Evolutionary conservation across 2,888 invertebrate species (phyloP).

Genomic region (Dione juno): DNA sequence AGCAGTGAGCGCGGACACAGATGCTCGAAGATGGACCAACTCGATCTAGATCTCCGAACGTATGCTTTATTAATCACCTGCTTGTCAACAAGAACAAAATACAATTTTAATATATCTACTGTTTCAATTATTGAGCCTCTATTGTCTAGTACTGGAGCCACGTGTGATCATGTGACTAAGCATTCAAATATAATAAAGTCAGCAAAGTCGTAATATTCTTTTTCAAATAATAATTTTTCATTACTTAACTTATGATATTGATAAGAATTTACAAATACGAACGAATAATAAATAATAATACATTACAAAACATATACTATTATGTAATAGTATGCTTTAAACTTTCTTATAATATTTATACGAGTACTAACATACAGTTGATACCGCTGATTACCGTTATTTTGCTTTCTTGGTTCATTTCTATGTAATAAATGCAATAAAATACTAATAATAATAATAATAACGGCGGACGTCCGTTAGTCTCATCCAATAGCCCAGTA

Average conservation of each 20-base stretch:
- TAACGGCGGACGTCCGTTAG: too few relatives aligned
- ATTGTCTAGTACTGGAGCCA: neutral
- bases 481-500: too few relatives aligned
- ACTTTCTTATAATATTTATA: too few relatives aligned
- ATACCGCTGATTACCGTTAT: too few relatives aligned
- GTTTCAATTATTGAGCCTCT: neutral
- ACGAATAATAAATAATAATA: neutral
- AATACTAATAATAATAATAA: too few relatives aligned
- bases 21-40: constrained; percentile 30
- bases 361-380: too few relatives aligned
- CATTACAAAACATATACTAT: too few relatives aligned
- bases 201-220: too few relatives aligned
- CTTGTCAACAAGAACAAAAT: constrained; percentile 21
- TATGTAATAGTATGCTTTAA: too few relatives aligned
- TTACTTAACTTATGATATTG: neutral
- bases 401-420: too few relatives aligned
- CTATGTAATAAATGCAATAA: too few relatives aligned
- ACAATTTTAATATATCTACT: constrained; percentile 25
- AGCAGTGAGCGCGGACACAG: neutral
- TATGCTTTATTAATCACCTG: constrained; percentile 31
- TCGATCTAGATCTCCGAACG: constrained; percentile 38
- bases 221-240: neutral
- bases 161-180: neutral
- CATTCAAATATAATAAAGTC: neutral
- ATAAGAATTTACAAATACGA: neutral